These are phyloP conservation scores for Sebastes taczanowskii DNA, from an alignment of 2,797 vertebrate species.

Conservation along the genomic window DNA sequence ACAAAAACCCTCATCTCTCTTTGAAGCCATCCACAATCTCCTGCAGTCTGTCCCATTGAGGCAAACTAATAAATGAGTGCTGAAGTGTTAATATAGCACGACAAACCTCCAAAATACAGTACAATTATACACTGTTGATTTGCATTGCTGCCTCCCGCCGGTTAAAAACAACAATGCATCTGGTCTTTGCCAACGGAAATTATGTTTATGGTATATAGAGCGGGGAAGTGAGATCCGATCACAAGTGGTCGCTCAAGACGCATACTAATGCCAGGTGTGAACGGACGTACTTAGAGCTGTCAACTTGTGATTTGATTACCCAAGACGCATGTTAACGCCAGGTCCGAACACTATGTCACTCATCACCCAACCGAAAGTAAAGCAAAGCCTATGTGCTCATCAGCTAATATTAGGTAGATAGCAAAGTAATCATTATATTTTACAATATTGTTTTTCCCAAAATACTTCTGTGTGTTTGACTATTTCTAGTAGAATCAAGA, in stretches of 20 bases:
- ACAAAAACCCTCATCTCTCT: neutral
- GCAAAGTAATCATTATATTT: neutral
- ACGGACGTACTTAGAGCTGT: neutral
- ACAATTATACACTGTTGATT: neutral
- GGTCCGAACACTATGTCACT: neutral
- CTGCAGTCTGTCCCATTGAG: neutral
- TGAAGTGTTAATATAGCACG: neutral
- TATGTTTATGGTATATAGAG: neutral
- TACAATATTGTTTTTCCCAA: neutral
- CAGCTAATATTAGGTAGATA: neutral
- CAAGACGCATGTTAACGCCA: neutral
- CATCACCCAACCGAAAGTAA: neutral
- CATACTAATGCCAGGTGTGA: neutral
- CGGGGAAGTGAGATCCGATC: too few relatives aligned
- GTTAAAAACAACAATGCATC: neutral
- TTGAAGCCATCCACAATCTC: neutral
- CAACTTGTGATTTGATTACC: rapidly evolving
- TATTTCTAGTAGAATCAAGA: neutral
- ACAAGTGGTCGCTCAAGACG: neutral
- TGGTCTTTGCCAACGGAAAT: neutral
- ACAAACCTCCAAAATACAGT: neutral
- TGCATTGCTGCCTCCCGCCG: neutral
- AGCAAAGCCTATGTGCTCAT: neutral
- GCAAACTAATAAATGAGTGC: neutral
- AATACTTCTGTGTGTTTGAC: neutral